Evolutionary conservation across 2,888 invertebrate genomes (phyloP).

Genomic region (Elysia crispata): DNA sequence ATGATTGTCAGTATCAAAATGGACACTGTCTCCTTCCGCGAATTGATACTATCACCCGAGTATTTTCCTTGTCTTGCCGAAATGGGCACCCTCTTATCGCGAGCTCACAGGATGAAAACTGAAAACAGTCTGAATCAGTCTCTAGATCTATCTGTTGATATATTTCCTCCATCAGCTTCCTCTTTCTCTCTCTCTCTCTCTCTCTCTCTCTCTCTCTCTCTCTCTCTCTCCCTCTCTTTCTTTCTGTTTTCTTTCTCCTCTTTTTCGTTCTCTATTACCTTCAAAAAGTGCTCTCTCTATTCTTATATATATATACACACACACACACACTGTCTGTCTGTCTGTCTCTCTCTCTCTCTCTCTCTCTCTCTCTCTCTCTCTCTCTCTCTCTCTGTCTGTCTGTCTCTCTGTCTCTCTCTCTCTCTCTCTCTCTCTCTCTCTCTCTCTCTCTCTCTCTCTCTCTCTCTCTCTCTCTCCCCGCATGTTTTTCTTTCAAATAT

Average conservation of each 20-base stretch:
- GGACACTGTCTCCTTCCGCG: conserved; percentile 1
- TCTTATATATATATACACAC: too few species aligned
- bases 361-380: not conserved
- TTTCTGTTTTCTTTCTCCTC: not conserved
- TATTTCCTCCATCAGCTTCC: conserved; percentile 3
- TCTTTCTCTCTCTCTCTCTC: not conserved
- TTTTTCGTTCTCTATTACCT: not conserved
- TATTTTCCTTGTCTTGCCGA: conserved; percentile 2
- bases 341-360: not conserved
- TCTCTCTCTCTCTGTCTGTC: not conserved
- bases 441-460: not conserved
- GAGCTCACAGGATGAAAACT: not conserved
- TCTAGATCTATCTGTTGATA: too few species aligned
- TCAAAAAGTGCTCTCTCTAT: too few species aligned
- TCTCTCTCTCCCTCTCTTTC: not conserved
- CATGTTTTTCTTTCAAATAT: too few species aligned
- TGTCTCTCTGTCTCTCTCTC: not conserved
- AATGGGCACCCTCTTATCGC: not conserved
- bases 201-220: not conserved
- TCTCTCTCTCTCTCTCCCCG: too few species aligned
- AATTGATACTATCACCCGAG: not conserved
- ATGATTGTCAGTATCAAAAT: conserved; percentile 45
- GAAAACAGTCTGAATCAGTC: not conserved
- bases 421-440: not conserved
- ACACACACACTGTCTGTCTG: not conserved